phyloP scores from a whole-genome alignment of 64 coral and sea anemone genomes.

The Porites lutea region DNA sequence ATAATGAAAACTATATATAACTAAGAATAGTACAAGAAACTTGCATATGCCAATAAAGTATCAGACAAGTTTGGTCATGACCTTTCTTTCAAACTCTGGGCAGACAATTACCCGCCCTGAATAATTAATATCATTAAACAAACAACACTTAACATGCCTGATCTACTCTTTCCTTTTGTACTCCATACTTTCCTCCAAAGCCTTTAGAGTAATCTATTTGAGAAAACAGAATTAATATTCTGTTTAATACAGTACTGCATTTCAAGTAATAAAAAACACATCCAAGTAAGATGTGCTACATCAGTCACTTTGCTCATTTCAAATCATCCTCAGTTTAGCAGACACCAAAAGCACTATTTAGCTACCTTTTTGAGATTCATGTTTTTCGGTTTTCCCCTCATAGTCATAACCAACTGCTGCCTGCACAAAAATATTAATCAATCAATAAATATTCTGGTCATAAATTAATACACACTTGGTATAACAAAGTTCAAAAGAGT shows the following conservation, averaged over 20 bases:
- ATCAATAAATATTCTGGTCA: background rate
- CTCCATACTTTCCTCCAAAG: constrained; percentile 92
- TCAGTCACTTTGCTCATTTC: no score
- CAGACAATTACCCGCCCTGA: background rate
- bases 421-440: constrained; percentile 13
- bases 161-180: constrained; percentile 83
- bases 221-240: background rate
- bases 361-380: constrained; percentile 71
- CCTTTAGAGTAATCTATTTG: constrained; percentile 77
- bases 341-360: background rate
- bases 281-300: no score
- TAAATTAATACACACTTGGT: background rate
- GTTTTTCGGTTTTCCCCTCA: constrained; percentile 85
- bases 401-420: constrained; percentile 87
- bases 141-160: constrained; percentile 25
- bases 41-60: no score
- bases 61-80: no score
- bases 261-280: no score
- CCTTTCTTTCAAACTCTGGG: no score
- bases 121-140: background rate
- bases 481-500: background rate
- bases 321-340: no score
- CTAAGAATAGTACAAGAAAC: background rate
- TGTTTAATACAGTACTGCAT: no score
- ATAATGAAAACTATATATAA: background rate